These are phyloP conservation scores for Heliconius ismenius DNA, from an alignment of 2,888 invertebrate genomes.

Conservation along the genomic window DNA sequence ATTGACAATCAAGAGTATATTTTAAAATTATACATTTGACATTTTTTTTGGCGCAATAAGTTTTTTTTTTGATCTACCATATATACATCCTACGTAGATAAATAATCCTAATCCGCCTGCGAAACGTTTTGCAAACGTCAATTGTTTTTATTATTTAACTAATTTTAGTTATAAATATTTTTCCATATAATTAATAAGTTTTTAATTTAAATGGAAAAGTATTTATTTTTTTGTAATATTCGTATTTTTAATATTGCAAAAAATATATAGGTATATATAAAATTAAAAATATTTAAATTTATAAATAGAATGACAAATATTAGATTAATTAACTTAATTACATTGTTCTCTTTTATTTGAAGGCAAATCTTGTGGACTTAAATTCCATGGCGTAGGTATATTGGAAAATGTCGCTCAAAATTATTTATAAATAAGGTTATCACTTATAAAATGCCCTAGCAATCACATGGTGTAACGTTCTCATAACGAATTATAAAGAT, in stretches of 20 bases:
- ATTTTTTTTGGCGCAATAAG: too few species aligned
- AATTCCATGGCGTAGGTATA: background rate
- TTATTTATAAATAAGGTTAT: background rate
- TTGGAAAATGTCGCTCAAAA: background rate
- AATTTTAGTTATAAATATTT: background rate
- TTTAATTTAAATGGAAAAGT: background rate
- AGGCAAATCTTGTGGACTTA: background rate
- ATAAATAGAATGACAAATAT: background rate
- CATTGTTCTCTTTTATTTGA: background rate
- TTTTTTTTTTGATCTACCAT: too few species aligned
- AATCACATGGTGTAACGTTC: background rate
- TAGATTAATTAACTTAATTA: background rate
- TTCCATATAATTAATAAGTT: too few species aligned
- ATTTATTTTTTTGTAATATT: conserved; percentile 1
- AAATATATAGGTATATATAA: background rate
- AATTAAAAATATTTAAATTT: background rate
- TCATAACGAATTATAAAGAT: background rate
- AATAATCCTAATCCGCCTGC: conserved; percentile 20
- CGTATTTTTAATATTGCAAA: background rate
- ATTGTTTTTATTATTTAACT: conserved; percentile 7
- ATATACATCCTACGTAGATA: background rate
- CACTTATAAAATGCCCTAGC: background rate
- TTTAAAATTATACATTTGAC: too few species aligned
- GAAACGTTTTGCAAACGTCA: conserved; percentile 3
- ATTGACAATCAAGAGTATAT: too few species aligned